These are phyloP conservation scores for Probosciger aterrimus DNA, from an alignment of 2,113 vertebrate species.

Conservation along the genomic window DNA sequence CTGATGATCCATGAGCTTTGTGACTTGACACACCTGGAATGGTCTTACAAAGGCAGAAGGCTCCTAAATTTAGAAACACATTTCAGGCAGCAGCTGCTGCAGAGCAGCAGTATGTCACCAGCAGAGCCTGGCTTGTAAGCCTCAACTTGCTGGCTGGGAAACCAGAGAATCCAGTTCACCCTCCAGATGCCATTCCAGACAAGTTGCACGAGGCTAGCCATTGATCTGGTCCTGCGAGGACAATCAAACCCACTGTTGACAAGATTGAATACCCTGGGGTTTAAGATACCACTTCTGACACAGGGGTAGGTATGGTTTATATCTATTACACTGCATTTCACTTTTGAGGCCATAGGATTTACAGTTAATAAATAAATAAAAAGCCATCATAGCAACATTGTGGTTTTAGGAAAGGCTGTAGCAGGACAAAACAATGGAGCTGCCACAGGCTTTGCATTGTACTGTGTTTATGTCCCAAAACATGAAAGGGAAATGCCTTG, in stretches of 20 bases:
- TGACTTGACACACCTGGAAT: neutral
- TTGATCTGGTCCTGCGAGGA: neutral
- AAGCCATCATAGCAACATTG: neutral
- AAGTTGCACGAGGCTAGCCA: fast-evolving
- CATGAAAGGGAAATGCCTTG: neutral
- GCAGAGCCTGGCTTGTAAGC: neutral
- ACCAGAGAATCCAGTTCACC: neutral
- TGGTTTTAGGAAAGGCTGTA: neutral
- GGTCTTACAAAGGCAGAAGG: neutral
- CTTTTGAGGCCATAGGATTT: neutral
- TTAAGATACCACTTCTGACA: neutral
- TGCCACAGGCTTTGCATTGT: neutral
- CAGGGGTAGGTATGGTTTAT: fast-evolving
- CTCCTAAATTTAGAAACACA: neutral
- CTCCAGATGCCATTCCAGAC: neutral
- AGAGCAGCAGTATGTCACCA: neutral
- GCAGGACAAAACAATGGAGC: neutral
- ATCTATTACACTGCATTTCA: neutral
- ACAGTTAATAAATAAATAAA: neutral
- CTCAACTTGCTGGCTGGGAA: neutral
- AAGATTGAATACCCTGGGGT: neutral
- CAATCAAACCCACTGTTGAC: neutral
- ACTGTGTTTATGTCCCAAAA: neutral
- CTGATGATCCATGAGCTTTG: neutral
- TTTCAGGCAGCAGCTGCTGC: neutral